Percentiles rank a stretch among this genome's conserved stretches.
Evolutionary conservation across 2,797 vertebrate genomes (phyloP).

Genomic region (Brotula barbata): DNA sequence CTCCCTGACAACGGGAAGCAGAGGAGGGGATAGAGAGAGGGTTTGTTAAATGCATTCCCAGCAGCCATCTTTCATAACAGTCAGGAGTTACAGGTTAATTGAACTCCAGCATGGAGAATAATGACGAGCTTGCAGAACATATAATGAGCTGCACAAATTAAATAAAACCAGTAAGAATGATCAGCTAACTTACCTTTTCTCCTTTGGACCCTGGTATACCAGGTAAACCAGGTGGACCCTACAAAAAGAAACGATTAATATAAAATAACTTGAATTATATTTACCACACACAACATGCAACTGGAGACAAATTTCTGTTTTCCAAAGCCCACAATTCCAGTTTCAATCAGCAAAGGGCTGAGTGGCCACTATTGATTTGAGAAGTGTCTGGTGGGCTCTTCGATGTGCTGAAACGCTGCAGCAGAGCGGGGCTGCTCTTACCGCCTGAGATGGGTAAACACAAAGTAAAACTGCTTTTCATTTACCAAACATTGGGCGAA

Average conservation of each 20-base stretch:
- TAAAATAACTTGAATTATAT: conserved; percentile 27
- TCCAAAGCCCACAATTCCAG: conserved; percentile 47
- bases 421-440: conserved; percentile 24
- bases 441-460: conserved; percentile 12
- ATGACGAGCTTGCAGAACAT: conserved; percentile 26
- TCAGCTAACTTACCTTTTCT: conserved; percentile 85
- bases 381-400: conserved; percentile 51
- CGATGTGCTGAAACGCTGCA: conserved; percentile 42
- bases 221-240: conserved; percentile 92
- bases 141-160: conserved; percentile 21
- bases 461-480: conserved; percentile 24
- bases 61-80: conserved; percentile 40
- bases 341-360: conserved; percentile 73
- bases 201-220: conserved; percentile 91
- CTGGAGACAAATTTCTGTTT: conserved; percentile 43
- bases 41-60: conserved; percentile 56
- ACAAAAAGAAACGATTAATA: conserved; percentile 28
- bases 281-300: conserved; percentile 33
- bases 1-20: conserved; percentile 86
- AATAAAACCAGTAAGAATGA: conserved; percentile 12
- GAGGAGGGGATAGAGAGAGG: conserved; percentile 62
- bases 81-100: conserved; percentile 49
- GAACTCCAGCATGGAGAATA: conserved; percentile 34
- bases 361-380: conserved; percentile 70
- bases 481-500: conserved; percentile 15